Base-by-base conservation (phyloP, 2,797 vertebrate genomes). In the Hoplostethus atlanticus region DNA sequence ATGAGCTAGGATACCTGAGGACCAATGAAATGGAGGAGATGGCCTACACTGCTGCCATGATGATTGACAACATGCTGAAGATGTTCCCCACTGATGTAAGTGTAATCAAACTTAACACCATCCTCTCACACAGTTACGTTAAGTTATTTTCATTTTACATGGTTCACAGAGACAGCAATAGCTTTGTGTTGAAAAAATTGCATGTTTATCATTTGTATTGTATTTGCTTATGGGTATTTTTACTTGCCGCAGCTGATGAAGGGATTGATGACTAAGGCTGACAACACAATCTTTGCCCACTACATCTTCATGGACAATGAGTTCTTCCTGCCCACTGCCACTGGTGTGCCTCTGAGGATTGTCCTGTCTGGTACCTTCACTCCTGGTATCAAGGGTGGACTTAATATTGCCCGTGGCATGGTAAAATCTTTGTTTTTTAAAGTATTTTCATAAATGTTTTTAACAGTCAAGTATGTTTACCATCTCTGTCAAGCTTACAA, bases 291-390 rank as follows among this genome's bases (percentile, higher is more conserved):
- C 12, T 98, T 97, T 88, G 91, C 96, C 73, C 97, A 99, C 86
- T 99, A 99, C 88, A 94, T 99, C 83, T 99, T 99, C 85, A 96
- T 98, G 97, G 97, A 99, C 87, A 98, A 96, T 64, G 94, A 96
- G 80, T 97, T 99, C 86, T 96, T 96, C 83, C 91, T 99, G 64
- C 97, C 98, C 17, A 98, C 97, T 5, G 91, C 94, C 68, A 94
- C 94, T 57, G 98, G 98, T 65, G 84, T 99, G 30, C 98, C 96
- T 42, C 91, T 99, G 70, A 97, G 95, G 76, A 88, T 99, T 74
- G 93, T 95, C 31, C 81, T 96, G 17, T 96, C 96, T 82, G 98
- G 97, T 87, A 92, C 97, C 77, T 89, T 95, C 44, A 85, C 96
- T n/a, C 96, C 97, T 1, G 97, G 98, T 34, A 82, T 96, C 77